Evolutionary conservation across 2,888 invertebrate species (phyloP), one percentile per base, ranked within the genome.

Genomic region (Leptopilina myrica): DNA sequence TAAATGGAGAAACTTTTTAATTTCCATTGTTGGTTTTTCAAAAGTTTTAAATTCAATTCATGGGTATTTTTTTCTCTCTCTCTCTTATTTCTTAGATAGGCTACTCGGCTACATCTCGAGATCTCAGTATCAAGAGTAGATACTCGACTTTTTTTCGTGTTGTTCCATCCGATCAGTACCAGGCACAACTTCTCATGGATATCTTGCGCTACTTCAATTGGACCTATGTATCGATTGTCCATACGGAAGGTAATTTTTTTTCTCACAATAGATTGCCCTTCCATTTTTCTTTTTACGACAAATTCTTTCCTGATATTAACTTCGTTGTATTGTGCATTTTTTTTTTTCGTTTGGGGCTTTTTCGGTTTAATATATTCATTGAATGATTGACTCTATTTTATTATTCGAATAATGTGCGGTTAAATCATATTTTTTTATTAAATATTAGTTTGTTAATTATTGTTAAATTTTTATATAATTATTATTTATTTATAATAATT

Each of bases 81-180:
- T 64, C 76, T 64, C 43, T 15, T 7, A 33, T 53, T 84, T 83
- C 49, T 76, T 95, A 96, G 92, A 94, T 96, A 80, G 95, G 95
- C 40, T 96, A 96, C 92, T 96, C 96, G 40, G 95, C 96, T 67
- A 96, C 96, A 53, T 95, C 95, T 40, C 94, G 94, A 85, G 96
- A 96, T 90, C 93, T 96, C 76, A 95, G 95, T 83, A 95, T 96
- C 91, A 96, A 96, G 89, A 94, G 94, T 83, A 92, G 95, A 83
- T 96, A 95, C 92, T 94, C 95, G 86, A 96, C 96, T 86, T 96
- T 96, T 92, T 93, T 96, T 87, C 93, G 96, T 59, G 96, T 96
- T 43, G 96, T 96, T 64, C 96, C 96, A 12, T 95, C 95, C 0
- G 96, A 96, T 92, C 94, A 94, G 85, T 95, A 95, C 92, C 96